Conservation (phyloP, 2,113 vertebrate species). For the Cichladusa arquata region DNA sequence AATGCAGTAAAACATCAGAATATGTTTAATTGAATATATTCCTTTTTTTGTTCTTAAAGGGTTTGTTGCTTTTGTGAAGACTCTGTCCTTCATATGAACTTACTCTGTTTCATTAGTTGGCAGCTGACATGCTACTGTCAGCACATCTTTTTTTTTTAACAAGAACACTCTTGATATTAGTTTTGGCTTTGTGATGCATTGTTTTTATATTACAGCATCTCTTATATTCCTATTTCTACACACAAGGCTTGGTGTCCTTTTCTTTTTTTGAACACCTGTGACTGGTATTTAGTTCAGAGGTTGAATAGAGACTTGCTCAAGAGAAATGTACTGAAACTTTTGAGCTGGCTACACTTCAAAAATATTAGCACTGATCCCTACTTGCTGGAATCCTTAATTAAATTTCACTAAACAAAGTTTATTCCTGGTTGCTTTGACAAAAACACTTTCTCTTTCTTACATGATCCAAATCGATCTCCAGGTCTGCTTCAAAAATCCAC, state of each 20-base stretch:
- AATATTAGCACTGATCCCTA: accelerated
- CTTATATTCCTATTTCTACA: background rate
- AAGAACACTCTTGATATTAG: background rate
- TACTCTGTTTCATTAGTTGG: background rate
- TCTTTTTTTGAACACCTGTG: background rate
- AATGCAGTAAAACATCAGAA: background rate
- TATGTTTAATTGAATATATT: background rate
- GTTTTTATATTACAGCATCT: background rate
- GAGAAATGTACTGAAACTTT: background rate
- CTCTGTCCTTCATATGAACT: background rate
- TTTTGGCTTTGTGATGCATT: background rate
- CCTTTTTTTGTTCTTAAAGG: background rate
- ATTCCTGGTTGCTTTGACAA: background rate
- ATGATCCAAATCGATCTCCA: background rate
- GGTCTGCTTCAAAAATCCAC: background rate
- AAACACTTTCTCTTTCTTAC: background rate
- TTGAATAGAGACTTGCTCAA: background rate
- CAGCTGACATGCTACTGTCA: background rate
- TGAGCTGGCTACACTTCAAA: background rate
- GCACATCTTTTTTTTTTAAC: background rate
- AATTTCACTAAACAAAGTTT: background rate
- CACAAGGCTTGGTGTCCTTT: background rate
- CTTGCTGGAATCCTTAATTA: background rate
- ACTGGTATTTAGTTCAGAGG: background rate
- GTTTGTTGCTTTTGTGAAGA: background rate